Base-by-base conservation (phyloP, 1,140 invertebrate genomes). In the Trachymyrmex septentrionalis region DNA sequence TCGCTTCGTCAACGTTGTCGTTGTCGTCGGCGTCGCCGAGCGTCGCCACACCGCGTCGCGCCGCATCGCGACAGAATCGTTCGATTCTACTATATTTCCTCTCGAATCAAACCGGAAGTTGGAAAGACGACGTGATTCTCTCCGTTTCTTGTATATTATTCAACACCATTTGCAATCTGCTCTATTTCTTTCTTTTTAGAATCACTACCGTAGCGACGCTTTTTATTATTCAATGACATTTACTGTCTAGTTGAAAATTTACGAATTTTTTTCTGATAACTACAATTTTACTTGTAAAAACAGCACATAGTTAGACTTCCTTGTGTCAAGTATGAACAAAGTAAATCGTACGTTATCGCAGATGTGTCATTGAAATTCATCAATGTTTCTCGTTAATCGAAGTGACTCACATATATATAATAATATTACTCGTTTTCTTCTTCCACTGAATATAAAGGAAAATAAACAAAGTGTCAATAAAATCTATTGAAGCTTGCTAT, bases 81-180 rank as follows among this genome's bases (percentile, higher is more conserved):
- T 48, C 76, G 55, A 21, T 66, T 48, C 48, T 27, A 38, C 30
- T 48, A 30, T 30, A 61, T 73, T 61, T 82, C n/a, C 57, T 44
- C 38, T 48, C 53, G 44, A 80, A 38, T 53, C 44, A n/a, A 16
- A 19, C n/a, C 77, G 64, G 77, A 81, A 81, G 66, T 81, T 12
- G 7, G n/a, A 16, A 48, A 57, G 63, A 55, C 77, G n/a, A n/a
- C 50, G 61, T 9, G 27, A 44, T 61, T 63, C 30, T 19, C 19
- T 24, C 6, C 14, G 14, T 27, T 66, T 50, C n/a, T 53, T 66
- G 21, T 53, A 19, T 53, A 19, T 71, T 27, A 50, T 57, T 81
- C 61, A 76, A 44, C 44, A 16, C 0, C 3, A 24, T 27, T 44
- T 1, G 7, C 73, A 6, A 2, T 19, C 14, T 21, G 27, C 2